Conservation (phyloP, 2,113 vertebrate genomes). For the Anguilla rostrata region DNA sequence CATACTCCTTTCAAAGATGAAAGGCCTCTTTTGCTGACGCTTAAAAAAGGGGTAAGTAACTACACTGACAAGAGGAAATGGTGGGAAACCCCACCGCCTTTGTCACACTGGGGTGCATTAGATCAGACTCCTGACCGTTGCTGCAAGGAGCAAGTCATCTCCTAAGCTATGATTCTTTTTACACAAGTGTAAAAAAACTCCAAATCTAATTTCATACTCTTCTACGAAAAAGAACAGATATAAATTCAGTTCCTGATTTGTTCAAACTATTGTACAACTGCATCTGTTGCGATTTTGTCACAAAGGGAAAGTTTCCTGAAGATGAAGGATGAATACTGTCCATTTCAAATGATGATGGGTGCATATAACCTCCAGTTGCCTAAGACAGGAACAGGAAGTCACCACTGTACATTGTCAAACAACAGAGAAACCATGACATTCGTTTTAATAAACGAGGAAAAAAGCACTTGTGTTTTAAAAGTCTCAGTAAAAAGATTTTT, state of each 20-base stretch:
- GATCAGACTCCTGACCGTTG: conserved; percentile 17
- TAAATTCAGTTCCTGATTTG: conserved; percentile 12
- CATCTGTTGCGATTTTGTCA: not conserved
- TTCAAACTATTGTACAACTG: not conserved
- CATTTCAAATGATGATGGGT: not conserved
- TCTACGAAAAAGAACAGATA: not conserved
- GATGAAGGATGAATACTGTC: not conserved
- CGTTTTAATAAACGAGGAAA: not conserved
- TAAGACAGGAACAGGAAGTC: not conserved
- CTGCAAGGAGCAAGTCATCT: conserved; percentile 25
- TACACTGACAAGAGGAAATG: conserved; percentile 32
- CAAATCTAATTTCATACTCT: not conserved
- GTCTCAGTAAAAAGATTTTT: not conserved
- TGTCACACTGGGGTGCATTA: conserved; percentile 28
- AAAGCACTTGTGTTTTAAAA: not conserved
- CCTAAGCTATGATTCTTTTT: conserved; percentile 18
- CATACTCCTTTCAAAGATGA: not conserved
- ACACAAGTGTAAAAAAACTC: conserved; percentile 26
- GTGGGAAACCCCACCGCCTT: conserved; percentile 19
- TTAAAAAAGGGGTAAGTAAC: conserved; percentile 12
- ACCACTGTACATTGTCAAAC: not conserved
- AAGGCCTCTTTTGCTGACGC: conserved; percentile 4
- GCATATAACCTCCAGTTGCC: not conserved
- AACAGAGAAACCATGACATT: not conserved
- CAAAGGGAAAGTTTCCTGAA: conserved; percentile 14